Evolutionary conservation across 1,140 invertebrate species (phyloP).

Genomic region (Drosophila funebris): DNA sequence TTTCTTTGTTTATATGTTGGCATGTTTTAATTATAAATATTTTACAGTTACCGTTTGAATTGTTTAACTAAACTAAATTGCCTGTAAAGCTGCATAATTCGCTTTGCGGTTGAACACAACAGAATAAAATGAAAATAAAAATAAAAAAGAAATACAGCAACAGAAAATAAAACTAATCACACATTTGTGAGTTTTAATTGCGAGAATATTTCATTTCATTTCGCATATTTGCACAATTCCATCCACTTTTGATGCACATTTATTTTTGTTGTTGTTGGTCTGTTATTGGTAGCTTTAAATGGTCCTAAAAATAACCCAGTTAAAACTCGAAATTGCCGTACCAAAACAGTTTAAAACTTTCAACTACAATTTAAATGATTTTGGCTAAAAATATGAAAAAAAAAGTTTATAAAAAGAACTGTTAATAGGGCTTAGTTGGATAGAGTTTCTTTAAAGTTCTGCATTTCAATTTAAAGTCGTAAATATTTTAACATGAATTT

Average conservation of each 20-base stretch:
- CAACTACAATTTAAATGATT: neutral
- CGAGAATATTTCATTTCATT: constrained; percentile 74
- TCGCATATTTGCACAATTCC: constrained; percentile 39
- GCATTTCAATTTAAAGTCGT: neutral
- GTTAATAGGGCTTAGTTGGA: neutral
- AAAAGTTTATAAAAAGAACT: neutral
- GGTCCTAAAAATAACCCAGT: neutral
- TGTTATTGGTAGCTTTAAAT: constrained; percentile 31
- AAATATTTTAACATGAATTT: neutral
- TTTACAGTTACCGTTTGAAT: constrained; percentile 50
- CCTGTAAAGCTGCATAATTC: constrained; percentile 68
- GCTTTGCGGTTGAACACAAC: constrained; percentile 64
- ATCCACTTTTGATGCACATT: constrained; percentile 41
- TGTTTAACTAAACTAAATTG: constrained; percentile 30
- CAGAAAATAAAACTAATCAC: constrained; percentile 2
- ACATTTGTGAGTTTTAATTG: constrained; percentile 67
- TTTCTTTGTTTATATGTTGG: too few species aligned
- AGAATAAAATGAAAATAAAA: neutral
- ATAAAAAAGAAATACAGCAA: constrained; percentile 16
- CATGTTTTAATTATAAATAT: constrained; percentile 70
- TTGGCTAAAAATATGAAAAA: neutral
- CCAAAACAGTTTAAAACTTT: neutral
- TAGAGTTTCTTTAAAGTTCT: neutral
- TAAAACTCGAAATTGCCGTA: neutral
- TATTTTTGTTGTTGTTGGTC: constrained; percentile 2